phyloP scores from a whole-genome alignment of 2,797 vertebrate species.

The Champsocephalus esox region DNA sequence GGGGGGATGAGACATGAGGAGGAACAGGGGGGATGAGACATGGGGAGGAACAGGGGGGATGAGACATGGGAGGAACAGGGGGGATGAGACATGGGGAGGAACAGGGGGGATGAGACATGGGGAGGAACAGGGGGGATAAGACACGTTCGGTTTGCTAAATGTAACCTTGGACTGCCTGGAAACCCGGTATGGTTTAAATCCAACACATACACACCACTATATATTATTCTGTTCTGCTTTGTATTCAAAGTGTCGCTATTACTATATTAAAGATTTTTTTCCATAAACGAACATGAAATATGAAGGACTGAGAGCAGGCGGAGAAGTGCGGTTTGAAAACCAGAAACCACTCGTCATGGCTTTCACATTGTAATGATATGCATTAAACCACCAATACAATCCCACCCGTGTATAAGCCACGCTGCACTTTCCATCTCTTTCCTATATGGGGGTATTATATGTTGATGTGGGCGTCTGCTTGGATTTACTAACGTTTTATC shows the following conservation, averaged over 20 bases:
- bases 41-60: background rate
- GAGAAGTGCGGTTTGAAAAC: constrained; percentile 35
- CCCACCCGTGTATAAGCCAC: constrained; percentile 29
- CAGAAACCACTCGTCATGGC: constrained; percentile 57
- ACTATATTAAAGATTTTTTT: constrained; percentile 5
- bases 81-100: background rate
- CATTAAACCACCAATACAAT: constrained; percentile 48
- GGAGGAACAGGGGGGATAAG: background rate
- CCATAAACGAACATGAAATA: constrained; percentile 24
- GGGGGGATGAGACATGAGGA: background rate
- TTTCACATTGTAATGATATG: constrained; percentile 57
- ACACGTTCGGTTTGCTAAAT: constrained; percentile 27
- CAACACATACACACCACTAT: background rate
- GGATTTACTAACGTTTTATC: constrained; percentile 39
- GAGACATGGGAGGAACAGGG: too few species aligned
- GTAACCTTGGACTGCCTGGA: constrained; percentile 33
- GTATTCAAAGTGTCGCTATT: constrained; percentile 17
- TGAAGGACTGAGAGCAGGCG: constrained; percentile 10
- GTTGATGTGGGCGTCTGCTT: constrained; percentile 15
- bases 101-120: background rate
- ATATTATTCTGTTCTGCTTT: constrained; percentile 17
- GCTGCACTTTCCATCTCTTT: constrained; percentile 47
- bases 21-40: background rate
- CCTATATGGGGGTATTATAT: constrained; percentile 26
- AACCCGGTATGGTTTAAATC: constrained; percentile 9